Base-by-base conservation (phyloP, 2,888 invertebrate species). In the Drosophila koepferae region DNA sequence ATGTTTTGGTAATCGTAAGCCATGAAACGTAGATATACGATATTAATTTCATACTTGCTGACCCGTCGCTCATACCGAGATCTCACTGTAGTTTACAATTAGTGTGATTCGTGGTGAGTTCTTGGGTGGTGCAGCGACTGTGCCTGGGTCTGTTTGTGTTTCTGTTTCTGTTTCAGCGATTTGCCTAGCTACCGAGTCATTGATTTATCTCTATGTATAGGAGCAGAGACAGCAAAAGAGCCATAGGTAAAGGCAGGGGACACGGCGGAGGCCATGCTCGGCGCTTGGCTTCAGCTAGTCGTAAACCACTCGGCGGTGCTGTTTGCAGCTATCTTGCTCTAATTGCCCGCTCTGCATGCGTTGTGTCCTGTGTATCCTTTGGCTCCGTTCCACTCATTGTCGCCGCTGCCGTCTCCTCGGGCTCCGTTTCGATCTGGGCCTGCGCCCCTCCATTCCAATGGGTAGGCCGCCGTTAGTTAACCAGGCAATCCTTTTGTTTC, bases 261-360 rank as follows among this genome's bases (percentile, higher is more conserved):
- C 34, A 23, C n/a, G 23, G 40, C 34, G 14, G 38, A 41, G 66
- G 41, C 55, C 48, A 40, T 34, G 68, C 23, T 70, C 59, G 54
- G 56, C 41, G 56, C 62, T 62, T 63, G 61, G 43, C 65, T 72
- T 51, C 60, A 74, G 49, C 66, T 65, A 65, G 46, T 38, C 61
- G 60, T 40, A 65, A 64, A 64, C 64, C 51, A 46, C 55, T 60
- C 63, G 60, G 48, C 59, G 56, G 36, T 66, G 18, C 58, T 46
- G 46, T 54, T 66, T 78, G 74, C 76, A 66, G 74, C 76, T 76
- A 63, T 83, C 86, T 74, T 73, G 81, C 82, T 85, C 82, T 83
- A 85, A 83, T 85, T 83, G 74, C 76, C 63, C 63, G 71, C 51
- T 76, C 53, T 82, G 64, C 69, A 80, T 82, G 74, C 71, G 73